A percentile compares a stretch with the other conserved stretches of the same genome.
phyloP scores from a whole-genome alignment of 2,888 invertebrate species.

The Nomada lathburiana region DNA sequence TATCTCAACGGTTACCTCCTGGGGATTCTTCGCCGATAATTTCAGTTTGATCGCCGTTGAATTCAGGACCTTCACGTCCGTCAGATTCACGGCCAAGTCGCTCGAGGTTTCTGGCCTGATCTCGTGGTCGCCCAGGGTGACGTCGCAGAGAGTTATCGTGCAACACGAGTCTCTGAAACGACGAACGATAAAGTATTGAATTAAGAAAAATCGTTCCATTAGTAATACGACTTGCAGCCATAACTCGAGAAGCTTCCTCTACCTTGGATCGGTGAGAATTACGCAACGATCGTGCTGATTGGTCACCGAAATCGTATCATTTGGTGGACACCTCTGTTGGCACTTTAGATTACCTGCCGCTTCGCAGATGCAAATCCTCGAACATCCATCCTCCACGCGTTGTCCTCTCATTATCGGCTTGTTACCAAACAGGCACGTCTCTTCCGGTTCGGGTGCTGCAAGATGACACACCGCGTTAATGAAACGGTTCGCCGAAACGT shows the following conservation, averaged over 20 bases:
- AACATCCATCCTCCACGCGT: slow-evolving; percentile 92
- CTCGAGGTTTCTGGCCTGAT: slow-evolving; percentile 79
- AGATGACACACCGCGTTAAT: neutral
- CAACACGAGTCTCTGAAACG: slow-evolving; percentile 90
- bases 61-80: slow-evolving; percentile 81
- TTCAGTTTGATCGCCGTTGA: slow-evolving; percentile 82
- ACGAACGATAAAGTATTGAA: neutral
- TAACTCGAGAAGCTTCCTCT: neutral
- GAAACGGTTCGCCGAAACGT: neutral
- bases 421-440: slow-evolving; percentile 89
- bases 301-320: slow-evolving; percentile 77
- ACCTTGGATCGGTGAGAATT: slow-evolving; percentile 90
- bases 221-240: too few relatives aligned
- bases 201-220: neutral
- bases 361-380: slow-evolving; percentile 91
- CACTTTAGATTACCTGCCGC: slow-evolving; percentile 90
- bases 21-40: slow-evolving; percentile 76
- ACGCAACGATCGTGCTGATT: slow-evolving; percentile 90
- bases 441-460: slow-evolving; percentile 82
- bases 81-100: slow-evolving; percentile 79
- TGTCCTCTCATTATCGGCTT: slow-evolving; percentile 90
- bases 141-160: slow-evolving; percentile 93
- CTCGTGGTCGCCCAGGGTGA: slow-evolving; percentile 92
- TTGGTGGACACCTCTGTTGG: slow-evolving; percentile 87
- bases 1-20: slow-evolving; percentile 77